Percentiles rank a stretch among this genome's conserved stretches.
Evolutionary conservation across 2,797 vertebrate genomes (phyloP).

Genomic region (Enteromius unitaeniatus): DNA sequence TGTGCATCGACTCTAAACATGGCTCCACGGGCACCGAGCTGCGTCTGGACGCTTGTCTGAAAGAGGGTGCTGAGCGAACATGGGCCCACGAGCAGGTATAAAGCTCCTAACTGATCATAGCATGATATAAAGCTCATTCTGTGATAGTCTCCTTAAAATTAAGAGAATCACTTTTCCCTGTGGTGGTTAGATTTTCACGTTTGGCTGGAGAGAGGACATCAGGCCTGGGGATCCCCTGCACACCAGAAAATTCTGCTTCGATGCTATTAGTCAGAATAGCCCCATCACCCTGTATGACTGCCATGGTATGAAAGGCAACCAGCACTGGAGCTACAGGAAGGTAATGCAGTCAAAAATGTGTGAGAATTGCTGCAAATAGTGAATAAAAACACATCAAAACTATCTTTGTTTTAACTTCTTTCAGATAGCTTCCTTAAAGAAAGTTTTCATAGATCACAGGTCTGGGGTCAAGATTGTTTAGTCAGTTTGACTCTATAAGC

Average conservation of each 20-base stretch:
- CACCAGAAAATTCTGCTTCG: conserved; percentile 88
- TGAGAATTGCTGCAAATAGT: background rate
- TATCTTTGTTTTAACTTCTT: background rate
- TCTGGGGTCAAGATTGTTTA: background rate
- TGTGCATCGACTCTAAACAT: conserved; percentile 88
- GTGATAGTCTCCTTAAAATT: background rate
- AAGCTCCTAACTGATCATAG: background rate
- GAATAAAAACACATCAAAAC: background rate
- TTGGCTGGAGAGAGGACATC: conserved; percentile 91
- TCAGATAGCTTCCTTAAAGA: background rate
- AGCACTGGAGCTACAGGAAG: conserved; percentile 87
- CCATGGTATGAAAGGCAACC: conserved; percentile 90
- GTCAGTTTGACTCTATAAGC: background rate
- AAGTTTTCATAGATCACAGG: background rate
- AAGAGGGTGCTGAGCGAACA: conserved; percentile 87
- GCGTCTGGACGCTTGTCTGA: conserved; percentile 85
- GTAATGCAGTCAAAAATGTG: conserved; percentile 65
- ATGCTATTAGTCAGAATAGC: conserved; percentile 83
- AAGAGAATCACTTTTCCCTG: conserved; percentile 4
- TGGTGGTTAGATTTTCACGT: conserved; percentile 84
- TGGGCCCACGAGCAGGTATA: conserved; percentile 91
- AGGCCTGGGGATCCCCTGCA: conserved; percentile 87
- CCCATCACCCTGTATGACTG: conserved; percentile 88
- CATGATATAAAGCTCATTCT: background rate
- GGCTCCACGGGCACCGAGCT: conserved; percentile 86